These are phyloP conservation scores for Neodiprion virginianus DNA, from an alignment of 1,140 invertebrate genomes.

Conservation along the genomic window DNA sequence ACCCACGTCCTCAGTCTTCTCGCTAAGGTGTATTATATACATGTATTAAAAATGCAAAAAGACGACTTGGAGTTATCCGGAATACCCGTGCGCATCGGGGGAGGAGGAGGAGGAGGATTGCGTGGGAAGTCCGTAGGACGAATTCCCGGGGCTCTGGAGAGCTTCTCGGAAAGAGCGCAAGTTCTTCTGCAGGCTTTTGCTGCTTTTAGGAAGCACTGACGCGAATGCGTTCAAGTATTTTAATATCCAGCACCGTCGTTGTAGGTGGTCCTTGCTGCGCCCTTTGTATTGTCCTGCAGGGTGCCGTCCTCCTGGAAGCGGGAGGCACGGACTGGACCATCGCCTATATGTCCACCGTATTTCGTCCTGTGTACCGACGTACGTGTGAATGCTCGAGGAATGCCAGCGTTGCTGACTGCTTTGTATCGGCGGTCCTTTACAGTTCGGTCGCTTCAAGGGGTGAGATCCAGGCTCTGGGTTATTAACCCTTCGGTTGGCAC, in stretches of 20 bases:
- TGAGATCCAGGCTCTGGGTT: not conserved
- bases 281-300: constrained; percentile 38
- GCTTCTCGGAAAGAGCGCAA: not conserved
- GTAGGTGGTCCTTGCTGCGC: constrained; percentile 23
- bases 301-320: constrained; percentile 38
- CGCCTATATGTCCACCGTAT: not conserved
- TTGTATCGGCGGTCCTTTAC: not conserved
- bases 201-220: constrained; percentile 39
- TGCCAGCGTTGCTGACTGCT: not conserved
- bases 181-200: constrained; percentile 24
- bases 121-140: constrained; percentile 36
- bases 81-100: no score
- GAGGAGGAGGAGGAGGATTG: not conserved
- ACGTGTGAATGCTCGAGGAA: constrained; percentile 4
- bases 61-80: no score
- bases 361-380: not conserved
- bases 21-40: no score
- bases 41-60: no score
- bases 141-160: constrained; percentile 12
- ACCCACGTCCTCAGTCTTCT: no score
- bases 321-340: not conserved
- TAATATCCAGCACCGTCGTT: constrained; percentile 37
- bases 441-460: not conserved
- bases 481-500: no score
- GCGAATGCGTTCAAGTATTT: constrained; percentile 46